Evolutionary conservation across 2,113 vertebrate genomes (phyloP).

Genomic region (Gasterosteus nipponicus): DNA sequence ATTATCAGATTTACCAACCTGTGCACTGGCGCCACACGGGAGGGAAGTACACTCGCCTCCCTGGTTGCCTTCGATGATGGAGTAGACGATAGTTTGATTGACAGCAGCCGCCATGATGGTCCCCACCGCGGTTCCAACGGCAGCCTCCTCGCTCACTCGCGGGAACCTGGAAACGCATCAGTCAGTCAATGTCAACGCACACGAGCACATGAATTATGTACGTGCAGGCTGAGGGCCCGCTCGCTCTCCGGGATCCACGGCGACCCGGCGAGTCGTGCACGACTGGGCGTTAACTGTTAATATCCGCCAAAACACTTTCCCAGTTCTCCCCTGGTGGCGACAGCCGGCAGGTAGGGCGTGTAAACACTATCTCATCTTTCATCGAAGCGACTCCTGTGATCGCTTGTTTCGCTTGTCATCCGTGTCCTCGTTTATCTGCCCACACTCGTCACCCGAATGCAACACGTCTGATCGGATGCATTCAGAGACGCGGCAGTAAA

Average conservation of each 20-base stretch:
- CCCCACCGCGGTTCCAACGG: slow-evolving; percentile 84
- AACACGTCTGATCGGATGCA: not conserved
- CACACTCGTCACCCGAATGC: not conserved
- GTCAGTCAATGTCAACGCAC: slow-evolving; percentile 56
- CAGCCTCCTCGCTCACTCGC: slow-evolving; percentile 90
- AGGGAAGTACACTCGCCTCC: slow-evolving; percentile 81
- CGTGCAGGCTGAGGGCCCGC: slow-evolving; percentile 19
- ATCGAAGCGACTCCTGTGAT: not conserved
- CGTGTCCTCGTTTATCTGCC: not conserved
- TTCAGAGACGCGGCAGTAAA: not conserved
- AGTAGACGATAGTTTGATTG: slow-evolving; percentile 96
- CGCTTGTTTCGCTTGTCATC: not conserved
- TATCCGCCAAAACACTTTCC: slow-evolving; percentile 38
- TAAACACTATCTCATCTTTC: not conserved
- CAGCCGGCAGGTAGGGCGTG: not conserved
- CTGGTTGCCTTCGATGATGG: slow-evolving; percentile 91
- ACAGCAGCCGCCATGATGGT: slow-evolving; percentile 90
- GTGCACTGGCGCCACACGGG: not conserved
- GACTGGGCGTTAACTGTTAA: slow-evolving; percentile 21
- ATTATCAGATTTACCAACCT: not conserved
- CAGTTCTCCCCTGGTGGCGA: not conserved
- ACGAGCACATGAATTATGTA: slow-evolving; percentile 51
- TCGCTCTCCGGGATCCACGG: slow-evolving; percentile 22
- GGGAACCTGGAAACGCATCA: slow-evolving; percentile 83
- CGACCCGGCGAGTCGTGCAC: slow-evolving; percentile 43